Base-by-base conservation (phyloP, 2,888 invertebrate species). In the Agrotis clavis region DNA sequence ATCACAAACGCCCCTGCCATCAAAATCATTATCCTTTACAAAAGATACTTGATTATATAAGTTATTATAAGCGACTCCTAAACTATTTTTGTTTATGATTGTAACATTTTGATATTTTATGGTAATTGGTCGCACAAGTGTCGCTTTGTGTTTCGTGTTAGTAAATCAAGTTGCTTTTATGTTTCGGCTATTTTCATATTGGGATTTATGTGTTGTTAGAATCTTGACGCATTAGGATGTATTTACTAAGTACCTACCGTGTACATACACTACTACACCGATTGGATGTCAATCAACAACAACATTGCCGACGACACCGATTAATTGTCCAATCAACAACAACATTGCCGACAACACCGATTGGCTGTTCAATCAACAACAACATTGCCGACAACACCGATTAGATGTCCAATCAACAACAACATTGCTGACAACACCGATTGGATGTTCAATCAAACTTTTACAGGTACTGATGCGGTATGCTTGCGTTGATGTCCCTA, bases 11-110 rank as follows among this genome's bases (percentile, higher is more conserved):
- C 95, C 95, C 95, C 93, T 91, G 72, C 87, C 89, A 90, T 90
- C 87, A 85, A 90, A 92, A 92, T 93, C 91, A 94, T 93, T 92
- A 86, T 78, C 78, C 79, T 78, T 86, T 94, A 95, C 95, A 94
- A 95, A 92, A 87, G 92, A 89, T 88, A 91, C 91, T 92, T 95
- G 94, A 95, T 95, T 94, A 93, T 92, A 86, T 87, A 89, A 92
- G 89, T 93, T 93, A 92, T 94, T 81, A 86, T 86, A 79, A 84
- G 79, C 78, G 85, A 68, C 68, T 77, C 70, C 69, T 90, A 90
- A 89, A 89, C 74, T 90, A 89, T 88, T 89, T 86, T 87, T 78
- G 86, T 81, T 77, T 80, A 71, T 74, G 77, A 81, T 81, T 86
- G 79, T 60, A 78, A 74, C 75, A 72, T 87, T 85, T 86, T 90